These are phyloP conservation scores for Meloidogyne exigua DNA, from an alignment of 1,140 invertebrate genomes.

Conservation along the genomic window DNA sequence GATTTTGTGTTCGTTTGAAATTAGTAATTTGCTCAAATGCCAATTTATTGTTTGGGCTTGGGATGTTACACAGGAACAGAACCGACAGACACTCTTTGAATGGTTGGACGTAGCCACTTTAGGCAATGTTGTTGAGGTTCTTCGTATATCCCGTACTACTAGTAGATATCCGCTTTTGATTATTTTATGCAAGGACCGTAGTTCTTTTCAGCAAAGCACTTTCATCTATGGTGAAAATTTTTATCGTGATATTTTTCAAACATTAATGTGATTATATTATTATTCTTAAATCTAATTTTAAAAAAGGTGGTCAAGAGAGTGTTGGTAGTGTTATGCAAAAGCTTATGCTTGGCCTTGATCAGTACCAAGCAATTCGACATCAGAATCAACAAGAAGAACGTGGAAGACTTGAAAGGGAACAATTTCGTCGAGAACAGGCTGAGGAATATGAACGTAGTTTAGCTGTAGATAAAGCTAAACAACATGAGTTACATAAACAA, in stretches of 20 bases:
- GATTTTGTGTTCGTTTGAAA: slow-evolving; percentile 41
- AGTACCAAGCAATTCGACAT: slow-evolving; percentile 38
- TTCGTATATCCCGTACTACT: slow-evolving; percentile 20
- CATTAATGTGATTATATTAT: background rate
- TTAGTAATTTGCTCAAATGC: slow-evolving; percentile 39
- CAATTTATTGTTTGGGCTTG: slow-evolving; percentile 50
- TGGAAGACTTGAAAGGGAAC: slow-evolving; percentile 41
- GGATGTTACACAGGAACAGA: slow-evolving; percentile 42
- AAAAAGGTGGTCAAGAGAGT: slow-evolving; percentile 29
- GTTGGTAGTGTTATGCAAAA: slow-evolving; percentile 35
- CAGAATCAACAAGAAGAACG: slow-evolving; percentile 34
- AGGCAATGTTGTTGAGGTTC: slow-evolving; percentile 9
- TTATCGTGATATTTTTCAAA: background rate
- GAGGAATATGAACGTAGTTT: slow-evolving; percentile 42
- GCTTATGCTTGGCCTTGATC: slow-evolving; percentile 38
- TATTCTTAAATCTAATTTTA: slow-evolving; percentile 5
- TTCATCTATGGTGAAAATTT: slow-evolving; percentile 24
- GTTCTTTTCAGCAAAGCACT: slow-evolving; percentile 11
- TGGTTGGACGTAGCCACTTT: slow-evolving; percentile 30
- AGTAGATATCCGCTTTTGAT: slow-evolving; percentile 43
- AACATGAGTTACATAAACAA: slow-evolving; percentile 32
- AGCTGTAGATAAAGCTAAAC: slow-evolving; percentile 39
- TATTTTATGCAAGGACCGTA: slow-evolving; percentile 44
- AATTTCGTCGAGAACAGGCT: slow-evolving; percentile 45
- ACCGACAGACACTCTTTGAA: slow-evolving; percentile 34